These are phyloP conservation scores for Willisornis vidua DNA, from an alignment of 2,113 vertebrate species.

Conservation along the genomic window DNA sequence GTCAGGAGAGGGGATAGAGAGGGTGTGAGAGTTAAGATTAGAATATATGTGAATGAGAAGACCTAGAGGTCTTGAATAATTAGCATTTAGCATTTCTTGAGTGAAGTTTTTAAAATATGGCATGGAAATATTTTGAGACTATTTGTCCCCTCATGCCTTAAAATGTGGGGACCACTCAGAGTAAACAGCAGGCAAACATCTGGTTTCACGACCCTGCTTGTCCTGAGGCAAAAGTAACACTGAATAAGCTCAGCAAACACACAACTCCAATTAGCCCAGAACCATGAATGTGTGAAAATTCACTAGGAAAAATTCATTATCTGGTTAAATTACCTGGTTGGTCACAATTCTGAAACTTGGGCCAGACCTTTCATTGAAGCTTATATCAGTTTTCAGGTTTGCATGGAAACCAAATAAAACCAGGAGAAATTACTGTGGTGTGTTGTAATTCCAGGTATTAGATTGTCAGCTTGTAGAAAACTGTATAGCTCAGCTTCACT, in stretches of 20 bases:
- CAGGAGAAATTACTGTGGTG: not conserved
- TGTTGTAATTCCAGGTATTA: not conserved
- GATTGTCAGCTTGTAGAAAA: not conserved
- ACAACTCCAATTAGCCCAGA: not conserved
- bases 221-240: not conserved
- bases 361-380: not conserved
- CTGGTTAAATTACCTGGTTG: not conserved
- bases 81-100: not conserved
- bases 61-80: not conserved
- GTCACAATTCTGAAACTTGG: not conserved
- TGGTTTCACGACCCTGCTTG: not conserved
- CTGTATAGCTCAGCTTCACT: not conserved
- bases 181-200: not conserved
- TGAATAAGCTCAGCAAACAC: not conserved
- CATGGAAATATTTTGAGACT: not conserved
- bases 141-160: not conserved
- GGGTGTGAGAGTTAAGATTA: not conserved
- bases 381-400: not conserved
- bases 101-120: not conserved
- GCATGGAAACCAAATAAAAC: not conserved
- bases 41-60: not conserved
- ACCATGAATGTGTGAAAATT: not conserved
- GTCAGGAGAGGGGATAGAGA: fast-evolving
- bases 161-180: not conserved
- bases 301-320: not conserved